These are phyloP conservation scores for Micrasema longulum DNA, from an alignment of 1,140 invertebrate genomes.

Conservation along the genomic window DNA sequence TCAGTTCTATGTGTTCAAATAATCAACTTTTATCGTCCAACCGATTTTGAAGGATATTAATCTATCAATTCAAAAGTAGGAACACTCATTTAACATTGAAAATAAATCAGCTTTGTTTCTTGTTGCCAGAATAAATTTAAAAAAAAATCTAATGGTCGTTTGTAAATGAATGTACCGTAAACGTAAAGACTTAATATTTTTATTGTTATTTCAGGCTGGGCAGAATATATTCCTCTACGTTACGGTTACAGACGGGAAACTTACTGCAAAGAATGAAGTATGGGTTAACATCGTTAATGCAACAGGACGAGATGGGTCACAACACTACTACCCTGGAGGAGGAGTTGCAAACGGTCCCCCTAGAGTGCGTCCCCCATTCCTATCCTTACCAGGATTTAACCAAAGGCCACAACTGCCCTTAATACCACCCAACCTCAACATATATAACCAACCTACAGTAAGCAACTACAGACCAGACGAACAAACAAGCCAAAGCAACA, in stretches of 20 bases:
- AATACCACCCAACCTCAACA: constrained; percentile 48
- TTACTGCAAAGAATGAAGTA: constrained; percentile 78
- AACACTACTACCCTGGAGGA: constrained; percentile 51
- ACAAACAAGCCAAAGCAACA: constrained; percentile 31
- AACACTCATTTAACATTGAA: constrained; percentile 5
- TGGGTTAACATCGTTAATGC: constrained; percentile 72
- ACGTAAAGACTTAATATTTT: no score
- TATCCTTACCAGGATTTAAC: constrained; percentile 57
- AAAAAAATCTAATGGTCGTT: no score
- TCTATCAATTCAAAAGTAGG: no score
- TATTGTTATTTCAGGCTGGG: constrained; percentile 71
- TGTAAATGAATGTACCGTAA: no score
- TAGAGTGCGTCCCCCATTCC: constrained; percentile 58
- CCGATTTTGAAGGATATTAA: no score
- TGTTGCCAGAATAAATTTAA: not conserved
- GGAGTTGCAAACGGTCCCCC: constrained; percentile 48
- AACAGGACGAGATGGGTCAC: constrained; percentile 27
- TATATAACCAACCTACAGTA: constrained; percentile 10
- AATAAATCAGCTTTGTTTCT: not conserved
- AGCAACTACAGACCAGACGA: constrained; percentile 28
- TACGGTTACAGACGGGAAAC: constrained; percentile 75
- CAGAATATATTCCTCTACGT: constrained; percentile 78
- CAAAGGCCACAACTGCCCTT: constrained; percentile 52
- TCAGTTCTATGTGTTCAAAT: no score
- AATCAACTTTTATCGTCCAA: no score